phyloP scores from a whole-genome alignment of 2,888 invertebrate genomes.

The Cheiracanthium punctorium region DNA sequence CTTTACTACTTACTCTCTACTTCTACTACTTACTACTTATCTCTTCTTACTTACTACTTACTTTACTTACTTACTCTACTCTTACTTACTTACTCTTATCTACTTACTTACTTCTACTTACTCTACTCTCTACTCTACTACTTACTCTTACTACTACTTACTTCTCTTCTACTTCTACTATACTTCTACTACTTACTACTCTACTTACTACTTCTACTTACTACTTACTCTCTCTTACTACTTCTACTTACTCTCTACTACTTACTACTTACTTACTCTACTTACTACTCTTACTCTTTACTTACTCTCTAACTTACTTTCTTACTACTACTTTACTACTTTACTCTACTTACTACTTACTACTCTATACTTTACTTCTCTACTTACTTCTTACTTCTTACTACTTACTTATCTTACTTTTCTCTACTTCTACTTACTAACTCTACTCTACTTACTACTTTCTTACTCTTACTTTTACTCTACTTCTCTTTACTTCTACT shows the following conservation, averaged over 20 bases:
- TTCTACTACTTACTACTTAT: not conserved
- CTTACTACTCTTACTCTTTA: not conserved
- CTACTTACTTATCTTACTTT: not conserved
- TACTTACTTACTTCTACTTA: not conserved
- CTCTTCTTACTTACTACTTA: no score
- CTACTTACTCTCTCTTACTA: not conserved
- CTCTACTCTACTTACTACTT: no score
- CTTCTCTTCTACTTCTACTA: not conserved
- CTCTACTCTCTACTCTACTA: not conserved
- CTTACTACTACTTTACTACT: not conserved
- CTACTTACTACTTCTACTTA: not conserved
- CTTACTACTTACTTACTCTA: no score
- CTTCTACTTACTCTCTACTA: not conserved
- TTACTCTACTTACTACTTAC: not conserved
- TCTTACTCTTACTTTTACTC: not conserved
- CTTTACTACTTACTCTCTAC: not conserved
- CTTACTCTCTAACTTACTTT: not conserved
- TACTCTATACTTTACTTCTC: not conserved
- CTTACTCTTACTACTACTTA: no score
- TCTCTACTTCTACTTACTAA: not conserved
- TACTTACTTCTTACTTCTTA: not conserved
- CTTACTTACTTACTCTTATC: no score
- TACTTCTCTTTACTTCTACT: not conserved
- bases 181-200: not conserved
- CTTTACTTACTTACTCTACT: not conserved